phyloP scores from a whole-genome alignment of 2,113 vertebrate species.

The Smithornis capensis region DNA sequence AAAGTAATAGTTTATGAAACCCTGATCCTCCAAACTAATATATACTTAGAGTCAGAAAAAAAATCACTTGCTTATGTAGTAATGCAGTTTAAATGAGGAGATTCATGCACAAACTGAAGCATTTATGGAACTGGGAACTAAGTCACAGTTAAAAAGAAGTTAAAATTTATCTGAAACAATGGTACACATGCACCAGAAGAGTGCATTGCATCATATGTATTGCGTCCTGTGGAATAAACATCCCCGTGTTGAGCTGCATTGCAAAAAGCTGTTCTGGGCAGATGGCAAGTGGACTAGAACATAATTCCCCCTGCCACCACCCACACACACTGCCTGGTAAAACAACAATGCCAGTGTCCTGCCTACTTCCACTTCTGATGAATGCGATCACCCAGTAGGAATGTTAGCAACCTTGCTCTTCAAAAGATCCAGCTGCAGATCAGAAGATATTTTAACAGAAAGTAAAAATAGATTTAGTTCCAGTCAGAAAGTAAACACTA shows the following conservation, averaged over 20 bases:
- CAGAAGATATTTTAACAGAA: neutral
- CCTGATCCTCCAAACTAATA: neutral
- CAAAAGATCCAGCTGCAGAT: neutral
- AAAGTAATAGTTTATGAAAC: neutral
- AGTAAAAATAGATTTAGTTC: neutral
- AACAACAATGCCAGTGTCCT: conserved; percentile 22
- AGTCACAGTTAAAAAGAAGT: neutral
- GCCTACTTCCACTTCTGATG: neutral
- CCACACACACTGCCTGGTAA: conserved; percentile 1
- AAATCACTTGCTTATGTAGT: neutral
- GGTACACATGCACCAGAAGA: neutral
- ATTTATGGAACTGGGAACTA: neutral
- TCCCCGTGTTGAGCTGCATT: conserved; percentile 33
- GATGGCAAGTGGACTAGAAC: conserved; percentile 63
- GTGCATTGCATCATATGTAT: neutral
- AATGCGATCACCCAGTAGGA: neutral
- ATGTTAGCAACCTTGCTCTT: neutral
- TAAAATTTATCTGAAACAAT: neutral
- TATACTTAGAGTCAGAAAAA: neutral
- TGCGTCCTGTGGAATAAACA: conserved; percentile 61
- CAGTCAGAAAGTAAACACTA: neutral
- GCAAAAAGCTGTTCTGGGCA: conserved; percentile 65
- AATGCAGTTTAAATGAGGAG: neutral
- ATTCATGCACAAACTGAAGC: neutral
- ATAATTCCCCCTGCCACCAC: conserved; percentile 20